These are phyloP conservation scores for Diplolepis rosae DNA, from an alignment of 2,888 invertebrate genomes.

Conservation along the genomic window DNA sequence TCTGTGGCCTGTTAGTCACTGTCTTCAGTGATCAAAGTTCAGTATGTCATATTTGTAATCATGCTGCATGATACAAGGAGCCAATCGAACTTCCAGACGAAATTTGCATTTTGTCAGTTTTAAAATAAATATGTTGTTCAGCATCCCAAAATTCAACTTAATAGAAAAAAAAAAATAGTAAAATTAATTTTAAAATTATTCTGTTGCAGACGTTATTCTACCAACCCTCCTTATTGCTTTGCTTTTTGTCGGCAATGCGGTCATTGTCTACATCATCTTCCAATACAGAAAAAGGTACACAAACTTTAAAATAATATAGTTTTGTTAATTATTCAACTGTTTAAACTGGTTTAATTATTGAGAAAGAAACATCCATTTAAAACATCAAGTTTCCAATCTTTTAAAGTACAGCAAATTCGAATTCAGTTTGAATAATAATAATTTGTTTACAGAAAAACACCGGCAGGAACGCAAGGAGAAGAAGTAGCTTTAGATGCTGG, in stretches of 20 bases:
- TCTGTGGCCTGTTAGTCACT: constrained; percentile 41
- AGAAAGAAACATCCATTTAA: too few relatives aligned
- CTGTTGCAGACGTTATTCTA: constrained; percentile 80
- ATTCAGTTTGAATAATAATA: too few relatives aligned
- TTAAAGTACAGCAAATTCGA: too few relatives aligned
- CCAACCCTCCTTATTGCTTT: constrained; percentile 83
- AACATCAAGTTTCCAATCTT: too few relatives aligned
- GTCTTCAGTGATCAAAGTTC: constrained; percentile 47
- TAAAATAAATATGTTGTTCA: neutral
- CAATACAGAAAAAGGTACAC: constrained; percentile 81
- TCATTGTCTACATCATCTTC: constrained; percentile 84
- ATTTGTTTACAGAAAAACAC: constrained; percentile 69
- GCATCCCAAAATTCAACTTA: neutral
- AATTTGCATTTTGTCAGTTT: neutral
- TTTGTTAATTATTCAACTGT: too few relatives aligned
- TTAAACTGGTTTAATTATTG: too few relatives aligned
- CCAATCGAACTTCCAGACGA: neutral
- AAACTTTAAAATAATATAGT: too few relatives aligned
- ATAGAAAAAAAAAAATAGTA: too few relatives aligned
- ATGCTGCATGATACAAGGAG: constrained; percentile 3
- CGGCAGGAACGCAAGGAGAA: constrained; percentile 67
- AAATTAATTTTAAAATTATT: neutral
- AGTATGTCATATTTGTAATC: constrained; percentile 43
- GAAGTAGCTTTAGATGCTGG: constrained; percentile 64
- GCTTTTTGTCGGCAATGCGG: constrained; percentile 83